A percentile compares a stretch with the other conserved stretches of the same genome.
Conservation (phyloP, 2,797 vertebrate species). For the Eulemur mongoz region DNA sequence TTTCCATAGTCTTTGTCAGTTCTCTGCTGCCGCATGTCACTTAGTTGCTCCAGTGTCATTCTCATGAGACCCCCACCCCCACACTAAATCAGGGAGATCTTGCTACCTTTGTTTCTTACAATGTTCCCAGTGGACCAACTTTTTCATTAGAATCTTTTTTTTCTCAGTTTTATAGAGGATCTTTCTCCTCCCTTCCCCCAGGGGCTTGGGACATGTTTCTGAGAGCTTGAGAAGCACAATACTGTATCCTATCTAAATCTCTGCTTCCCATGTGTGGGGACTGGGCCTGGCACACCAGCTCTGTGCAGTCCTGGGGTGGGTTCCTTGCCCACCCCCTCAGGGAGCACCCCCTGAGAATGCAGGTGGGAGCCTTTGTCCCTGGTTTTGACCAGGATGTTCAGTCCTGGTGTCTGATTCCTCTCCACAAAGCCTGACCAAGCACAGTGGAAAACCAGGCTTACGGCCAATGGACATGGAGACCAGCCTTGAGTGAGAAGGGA, state of each 20-base stretch:
- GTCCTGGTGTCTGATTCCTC: not conserved
- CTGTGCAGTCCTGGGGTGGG: not conserved
- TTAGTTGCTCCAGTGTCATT: not conserved
- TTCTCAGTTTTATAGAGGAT: not conserved
- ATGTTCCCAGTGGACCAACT: not conserved
- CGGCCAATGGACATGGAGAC: not conserved
- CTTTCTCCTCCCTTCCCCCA: not conserved
- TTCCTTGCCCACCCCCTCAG: not conserved
- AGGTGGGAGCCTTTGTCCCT: not conserved
- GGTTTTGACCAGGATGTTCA: not conserved
- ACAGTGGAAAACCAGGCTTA: not conserved
- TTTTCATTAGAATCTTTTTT: not conserved
- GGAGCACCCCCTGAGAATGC: not conserved
- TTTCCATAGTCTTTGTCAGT: not conserved
- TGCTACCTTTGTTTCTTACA: not conserved
- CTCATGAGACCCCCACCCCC: not conserved
- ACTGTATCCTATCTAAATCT: not conserved
- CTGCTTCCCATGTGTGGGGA: not conserved
- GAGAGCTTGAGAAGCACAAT: not conserved
- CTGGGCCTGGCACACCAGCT: not conserved
- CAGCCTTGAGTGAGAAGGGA: not conserved
- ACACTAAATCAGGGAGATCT: not conserved
- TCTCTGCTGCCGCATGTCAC: not conserved
- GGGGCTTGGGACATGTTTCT: not conserved
- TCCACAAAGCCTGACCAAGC: not conserved